phyloP scores from a whole-genome alignment of 2,113 vertebrate species.

The Forbesichthys agassizii region DNA sequence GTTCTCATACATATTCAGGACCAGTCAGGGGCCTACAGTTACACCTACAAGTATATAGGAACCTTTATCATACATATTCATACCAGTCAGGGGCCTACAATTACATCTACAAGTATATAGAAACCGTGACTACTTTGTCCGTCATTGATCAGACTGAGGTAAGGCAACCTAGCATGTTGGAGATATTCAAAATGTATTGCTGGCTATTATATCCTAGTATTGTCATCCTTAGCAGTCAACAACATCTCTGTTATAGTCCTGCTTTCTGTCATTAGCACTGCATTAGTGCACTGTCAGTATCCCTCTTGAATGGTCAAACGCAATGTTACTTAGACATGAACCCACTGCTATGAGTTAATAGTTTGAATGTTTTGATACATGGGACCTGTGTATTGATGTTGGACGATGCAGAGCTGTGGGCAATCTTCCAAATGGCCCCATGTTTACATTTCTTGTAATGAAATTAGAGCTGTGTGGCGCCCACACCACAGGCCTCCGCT shows the following conservation, averaged over 20 bases:
- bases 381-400: constrained; percentile 37
- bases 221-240: constrained; percentile 8
- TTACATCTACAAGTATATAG: constrained; percentile 24
- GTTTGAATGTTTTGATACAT: not conserved
- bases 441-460: constrained; percentile 76
- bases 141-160: constrained; percentile 40
- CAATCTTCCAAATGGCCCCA: constrained; percentile 39
- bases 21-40: constrained; percentile 25
- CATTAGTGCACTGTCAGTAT: constrained; percentile 7
- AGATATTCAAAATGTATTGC: constrained; percentile 23
- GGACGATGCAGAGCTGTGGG: constrained; percentile 51
- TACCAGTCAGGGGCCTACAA: constrained; percentile 30
- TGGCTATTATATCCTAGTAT: constrained; percentile 3
- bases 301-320: not conserved
- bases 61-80: constrained; percentile 46
- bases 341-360: not conserved
- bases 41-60: constrained; percentile 22
- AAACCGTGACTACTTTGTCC: constrained; percentile 33
- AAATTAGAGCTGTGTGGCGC: constrained; percentile 67
- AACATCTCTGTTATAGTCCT: not conserved
- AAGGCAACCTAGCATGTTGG: constrained; percentile 3
- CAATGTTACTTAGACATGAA: constrained; percentile 4
- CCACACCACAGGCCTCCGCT: constrained; percentile 67
- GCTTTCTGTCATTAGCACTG: constrained; percentile 6
- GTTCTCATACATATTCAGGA: constrained; percentile 52